Base-by-base conservation (phyloP, 2,113 vertebrate species). In the Micronisus gabar region DNA sequence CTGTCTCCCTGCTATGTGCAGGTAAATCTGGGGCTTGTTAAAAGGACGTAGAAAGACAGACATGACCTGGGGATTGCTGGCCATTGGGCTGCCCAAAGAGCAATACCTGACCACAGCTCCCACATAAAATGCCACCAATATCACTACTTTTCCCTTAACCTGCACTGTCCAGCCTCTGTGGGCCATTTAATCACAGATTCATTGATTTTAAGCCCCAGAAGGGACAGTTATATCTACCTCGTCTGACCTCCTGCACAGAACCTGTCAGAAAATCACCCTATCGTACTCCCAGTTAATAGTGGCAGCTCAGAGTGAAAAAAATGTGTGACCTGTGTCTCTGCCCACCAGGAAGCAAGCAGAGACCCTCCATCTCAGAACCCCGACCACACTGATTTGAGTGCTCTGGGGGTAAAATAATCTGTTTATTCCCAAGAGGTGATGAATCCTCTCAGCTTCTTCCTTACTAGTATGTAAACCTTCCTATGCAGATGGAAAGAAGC, bases 171-270 rank as follows among this genome's bases (percentile, higher is more conserved):
- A 30, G 52, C 71, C 85, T 52, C 82, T 16, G 3, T 6, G 85
- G 95, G 84, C 87, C 62, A 17, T 74, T 91, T 91, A 63, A 94
- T 96, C 95, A 91, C 52, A 22, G 26, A 10, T 34, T 30, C 81
- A 93, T 89, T 48, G 94, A 96, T 85, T 75, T 22, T 2, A 11
- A 81, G 84, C 81, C 86, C 93, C 86, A 82, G 84, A 47, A 65
- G 89, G 89, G 84, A 20, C 52, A 0, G 14, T 17, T 71, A 5
- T 5, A 13, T 36, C 84, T 20, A 72, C 84, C 84, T 73, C 21
- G 10, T 2, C 90, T 82, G 74, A 86, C 79, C 93, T 96, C 66
- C 84, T 75, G 92, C 90, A 14, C 78, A 82, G 67, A 59, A 34
- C n/a, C 58, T 68, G 92, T 47, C 95, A 88, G 48, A 8, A 81